These are phyloP conservation scores for Agrochola lota DNA, from an alignment of 2,888 invertebrate genomes.

Conservation along the genomic window DNA sequence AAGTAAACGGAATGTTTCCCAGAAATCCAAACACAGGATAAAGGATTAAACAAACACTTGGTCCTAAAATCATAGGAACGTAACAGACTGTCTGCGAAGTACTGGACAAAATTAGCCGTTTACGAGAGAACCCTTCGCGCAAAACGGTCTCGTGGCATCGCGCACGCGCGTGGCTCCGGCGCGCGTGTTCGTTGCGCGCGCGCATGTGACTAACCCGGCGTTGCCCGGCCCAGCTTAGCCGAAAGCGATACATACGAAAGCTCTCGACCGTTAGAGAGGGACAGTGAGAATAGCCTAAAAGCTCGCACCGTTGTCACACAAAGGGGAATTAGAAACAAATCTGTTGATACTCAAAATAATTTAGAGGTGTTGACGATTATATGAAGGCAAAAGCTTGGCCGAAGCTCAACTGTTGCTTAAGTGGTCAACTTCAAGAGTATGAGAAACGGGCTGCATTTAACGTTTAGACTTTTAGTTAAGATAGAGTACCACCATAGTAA, in stretches of 20 bases:
- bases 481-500: not conserved
- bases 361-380: slow-evolving; percentile 51
- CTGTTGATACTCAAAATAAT: slow-evolving; percentile 72
- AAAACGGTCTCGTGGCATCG: slow-evolving; percentile 64
- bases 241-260: slow-evolving; percentile 82
- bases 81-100: slow-evolving; percentile 69
- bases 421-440: not conserved
- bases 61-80: slow-evolving; percentile 66
- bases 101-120: slow-evolving; percentile 74
- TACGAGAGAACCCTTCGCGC: slow-evolving; percentile 63
- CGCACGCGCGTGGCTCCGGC: slow-evolving; percentile 58
- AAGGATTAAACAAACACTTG: slow-evolving; percentile 65
- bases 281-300: slow-evolving; percentile 78
- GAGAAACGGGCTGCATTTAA: not conserved
- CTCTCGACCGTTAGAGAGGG: slow-evolving; percentile 81
- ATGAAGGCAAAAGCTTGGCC: slow-evolving; percentile 36
- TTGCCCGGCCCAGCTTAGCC: slow-evolving; percentile 73
- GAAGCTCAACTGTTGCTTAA: slow-evolving; percentile 34
- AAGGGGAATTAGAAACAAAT: slow-evolving; percentile 74
- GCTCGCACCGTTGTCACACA: slow-evolving; percentile 75
- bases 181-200: slow-evolving; percentile 86
- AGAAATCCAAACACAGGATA: slow-evolving; percentile 68
- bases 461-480: not conserved
- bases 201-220: slow-evolving; percentile 84
- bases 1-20: slow-evolving; percentile 64